Conservation (phyloP, 2,113 vertebrate genomes). For the Cavia porcellus region DNA sequence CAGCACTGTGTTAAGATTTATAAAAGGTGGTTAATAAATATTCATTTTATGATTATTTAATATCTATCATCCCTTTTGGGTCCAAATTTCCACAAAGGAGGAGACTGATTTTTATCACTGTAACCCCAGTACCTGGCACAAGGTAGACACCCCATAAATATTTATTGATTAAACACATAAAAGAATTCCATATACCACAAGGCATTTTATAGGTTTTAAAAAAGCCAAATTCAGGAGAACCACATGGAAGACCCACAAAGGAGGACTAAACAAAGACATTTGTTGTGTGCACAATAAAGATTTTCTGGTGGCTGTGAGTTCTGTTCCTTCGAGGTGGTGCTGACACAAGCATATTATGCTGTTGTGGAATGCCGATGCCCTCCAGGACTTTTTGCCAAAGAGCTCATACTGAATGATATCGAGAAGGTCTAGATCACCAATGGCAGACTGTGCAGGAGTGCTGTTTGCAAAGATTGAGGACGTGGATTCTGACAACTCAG, state of each 20-base stretch:
- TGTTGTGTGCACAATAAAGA: no score
- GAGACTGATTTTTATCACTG: not conserved
- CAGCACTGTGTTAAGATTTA: not conserved
- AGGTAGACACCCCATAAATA: not conserved
- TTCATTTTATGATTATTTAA: conserved; percentile 6
- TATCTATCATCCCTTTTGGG: not conserved
- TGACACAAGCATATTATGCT: no score
- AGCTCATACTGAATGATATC: no score
- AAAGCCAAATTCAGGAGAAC: not conserved
- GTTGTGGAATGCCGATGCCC: no score
- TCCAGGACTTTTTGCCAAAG: no score
- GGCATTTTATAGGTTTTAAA: not conserved
- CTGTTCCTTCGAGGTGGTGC: no score
- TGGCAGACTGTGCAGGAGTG: not conserved
- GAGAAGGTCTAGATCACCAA: not conserved
- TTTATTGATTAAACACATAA: not conserved
- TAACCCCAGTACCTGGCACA: not conserved
- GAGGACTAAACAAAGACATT: no score
- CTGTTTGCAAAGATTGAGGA: no score
- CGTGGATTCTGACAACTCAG: not conserved
- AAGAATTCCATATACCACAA: not conserved
- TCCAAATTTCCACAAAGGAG: not conserved
- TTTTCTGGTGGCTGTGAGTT: no score
- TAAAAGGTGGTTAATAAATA: not conserved
- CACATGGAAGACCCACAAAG: no score